A percentile compares a stretch with the other conserved stretches of the same genome.
Evolutionary conservation across 2,888 invertebrate genomes (phyloP).

Genomic region (Trichogramma dendrolimi): DNA sequence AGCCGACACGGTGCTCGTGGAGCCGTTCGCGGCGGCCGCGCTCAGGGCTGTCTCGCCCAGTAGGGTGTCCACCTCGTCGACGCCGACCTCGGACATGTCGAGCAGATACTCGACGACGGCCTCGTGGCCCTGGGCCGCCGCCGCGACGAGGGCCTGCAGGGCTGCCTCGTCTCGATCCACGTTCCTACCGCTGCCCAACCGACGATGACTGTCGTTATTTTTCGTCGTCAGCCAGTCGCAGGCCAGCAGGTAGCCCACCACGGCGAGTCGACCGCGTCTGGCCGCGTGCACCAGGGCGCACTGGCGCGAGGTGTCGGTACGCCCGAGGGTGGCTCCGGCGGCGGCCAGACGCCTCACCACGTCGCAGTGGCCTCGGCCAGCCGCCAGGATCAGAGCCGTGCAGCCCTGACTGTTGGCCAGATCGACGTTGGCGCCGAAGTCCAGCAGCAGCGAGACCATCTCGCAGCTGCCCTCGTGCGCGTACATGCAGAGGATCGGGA

Average conservation of each 20-base stretch:
- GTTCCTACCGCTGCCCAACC: slow-evolving; percentile 44
- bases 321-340: slow-evolving; percentile 68
- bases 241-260: slow-evolving; percentile 82
- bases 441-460: slow-evolving; percentile 84
- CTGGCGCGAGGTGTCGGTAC: slow-evolving; percentile 75
- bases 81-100: slow-evolving; percentile 77
- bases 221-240: slow-evolving; percentile 71
- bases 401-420: slow-evolving; percentile 84
- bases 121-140: slow-evolving; percentile 80
- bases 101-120: slow-evolving; percentile 86
- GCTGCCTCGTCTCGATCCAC: slow-evolving; percentile 73
- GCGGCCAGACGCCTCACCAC: slow-evolving; percentile 60
- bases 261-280: slow-evolving; percentile 78
- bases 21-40: slow-evolving; percentile 79
- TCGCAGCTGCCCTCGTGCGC: slow-evolving; percentile 88
- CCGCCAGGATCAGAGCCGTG: slow-evolving; percentile 81
- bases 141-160: slow-evolving; percentile 83
- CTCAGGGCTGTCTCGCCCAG: slow-evolving; percentile 85
- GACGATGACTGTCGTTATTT: slow-evolving; percentile 33
- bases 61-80: slow-evolving; percentile 68
- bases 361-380: slow-evolving; percentile 84
- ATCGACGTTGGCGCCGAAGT: slow-evolving; percentile 87
- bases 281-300: slow-evolving; percentile 89
- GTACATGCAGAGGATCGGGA: slow-evolving; percentile 81
- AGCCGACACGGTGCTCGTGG: slow-evolving; percentile 73